Base-by-base conservation (phyloP, 2,888 invertebrate species). In the Netelia fuscicornis region DNA sequence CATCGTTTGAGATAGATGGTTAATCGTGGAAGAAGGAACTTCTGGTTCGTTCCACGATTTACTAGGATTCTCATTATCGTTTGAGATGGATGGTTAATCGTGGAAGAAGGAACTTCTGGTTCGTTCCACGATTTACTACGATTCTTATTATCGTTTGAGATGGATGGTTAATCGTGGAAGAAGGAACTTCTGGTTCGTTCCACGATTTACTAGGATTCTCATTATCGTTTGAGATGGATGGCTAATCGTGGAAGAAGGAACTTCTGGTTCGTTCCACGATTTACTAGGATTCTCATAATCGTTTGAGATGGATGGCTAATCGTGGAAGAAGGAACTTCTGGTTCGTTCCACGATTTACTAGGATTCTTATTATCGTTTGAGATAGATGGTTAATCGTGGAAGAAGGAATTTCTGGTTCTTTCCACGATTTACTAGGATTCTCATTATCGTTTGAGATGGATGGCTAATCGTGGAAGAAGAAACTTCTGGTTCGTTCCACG, bases 381-480 rank as follows among this genome's bases (percentile, higher is more conserved):
- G 30, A 30, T 30, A 2, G 30, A 30, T 3, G 30, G 20, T 1
- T 20, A 20, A 30, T 3, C 30, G 30, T 30, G 30, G 30, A 30
- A 3, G 30, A 30, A 56, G 58, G n/a, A 72, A 42, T 23, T 44
- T 58, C 42, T 0, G 2, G 11, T 37, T 37, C 37, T 8, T 48
- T 72, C 42, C 56, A 56, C 23, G 23, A 44, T 72, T 58, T 72
- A 58, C 58, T 42, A 23, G 23, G 44, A 10, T 17, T 72, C 58
- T n/a, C 6, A 20, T 20, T 20, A 58, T 42, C 56, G 13, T 71
- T 37, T 1, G 8, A 10, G 10, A 37, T n/a, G 10, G 70, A 70
- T 52, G 25, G 0, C 10, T 37, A 37, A 30, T 30, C 56, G 56
- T 20, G 56, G 6, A 30, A 17, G 13, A 71, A 20, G 20, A 1